A percentile compares a stretch with the other conserved stretches of the same genome.
Conservation (phyloP, 2,888 invertebrate genomes). For the Zaprionus lineosus region DNA sequence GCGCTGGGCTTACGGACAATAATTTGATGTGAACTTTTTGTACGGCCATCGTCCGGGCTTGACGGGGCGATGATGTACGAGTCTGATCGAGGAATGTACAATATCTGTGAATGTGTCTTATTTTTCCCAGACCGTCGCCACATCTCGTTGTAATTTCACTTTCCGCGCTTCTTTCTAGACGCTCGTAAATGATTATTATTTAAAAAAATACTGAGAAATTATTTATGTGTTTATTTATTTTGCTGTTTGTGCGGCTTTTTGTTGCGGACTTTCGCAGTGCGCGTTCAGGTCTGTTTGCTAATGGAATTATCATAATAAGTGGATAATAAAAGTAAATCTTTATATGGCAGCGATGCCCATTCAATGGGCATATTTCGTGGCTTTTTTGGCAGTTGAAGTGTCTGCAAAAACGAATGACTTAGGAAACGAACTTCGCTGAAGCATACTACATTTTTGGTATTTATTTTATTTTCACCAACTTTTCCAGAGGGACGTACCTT, state of each 20-base stretch:
- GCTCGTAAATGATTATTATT: slow-evolving; percentile 43
- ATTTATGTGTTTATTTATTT: slow-evolving; percentile 51
- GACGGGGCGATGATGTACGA: slow-evolving; percentile 29
- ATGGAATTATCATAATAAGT: slow-evolving; percentile 58
- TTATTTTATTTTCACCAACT: no score
- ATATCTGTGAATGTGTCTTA: slow-evolving; percentile 9
- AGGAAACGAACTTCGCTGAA: slow-evolving; percentile 25
- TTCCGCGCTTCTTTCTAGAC: slow-evolving; percentile 62
- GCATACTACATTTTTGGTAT: no score
- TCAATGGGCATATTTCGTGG: slow-evolving; percentile 8
- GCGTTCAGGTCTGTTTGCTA: slow-evolving; percentile 73
- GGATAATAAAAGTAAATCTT: slow-evolving; percentile 41
- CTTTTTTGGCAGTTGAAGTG: slow-evolving; percentile 4
- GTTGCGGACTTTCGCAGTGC: slow-evolving; percentile 65
- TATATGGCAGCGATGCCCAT: slow-evolving; percentile 27
- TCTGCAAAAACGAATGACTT: slow-evolving; percentile 40
- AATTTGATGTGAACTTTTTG: slow-evolving; percentile 1
- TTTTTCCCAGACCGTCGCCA: slow-evolving; percentile 32
- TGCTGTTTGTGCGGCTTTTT: slow-evolving; percentile 23
- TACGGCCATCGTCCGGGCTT: slow-evolving; percentile 2
- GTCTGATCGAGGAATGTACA: slow-evolving; percentile 7
- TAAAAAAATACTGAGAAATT: slow-evolving; percentile 62
- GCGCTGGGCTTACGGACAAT: slow-evolving; percentile 32
- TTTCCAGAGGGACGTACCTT: slow-evolving; percentile 84
- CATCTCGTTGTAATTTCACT: slow-evolving; percentile 66